Conservation (phyloP, 2,888 invertebrate genomes). For the Oasisia sp. region DNA sequence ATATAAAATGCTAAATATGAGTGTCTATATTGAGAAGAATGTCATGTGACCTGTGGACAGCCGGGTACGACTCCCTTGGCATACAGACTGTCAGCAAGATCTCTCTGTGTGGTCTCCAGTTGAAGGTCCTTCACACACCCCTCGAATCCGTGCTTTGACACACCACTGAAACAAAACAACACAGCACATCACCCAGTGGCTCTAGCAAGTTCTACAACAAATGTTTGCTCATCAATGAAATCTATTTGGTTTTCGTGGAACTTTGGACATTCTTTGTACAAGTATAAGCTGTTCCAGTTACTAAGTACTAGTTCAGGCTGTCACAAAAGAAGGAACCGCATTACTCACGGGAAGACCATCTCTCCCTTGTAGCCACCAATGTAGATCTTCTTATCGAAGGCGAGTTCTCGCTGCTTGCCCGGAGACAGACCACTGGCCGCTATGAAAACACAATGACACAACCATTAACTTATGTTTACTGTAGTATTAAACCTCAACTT, state of each 20-base stretch:
- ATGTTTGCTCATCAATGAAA: not conserved
- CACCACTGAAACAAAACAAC: constrained; percentile 68
- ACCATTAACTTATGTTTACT: no score
- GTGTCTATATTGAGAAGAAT: not conserved
- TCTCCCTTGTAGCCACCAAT: constrained; percentile 85
- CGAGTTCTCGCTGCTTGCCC: constrained; percentile 64
- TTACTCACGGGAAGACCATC: constrained; percentile 49
- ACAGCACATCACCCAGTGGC: not conserved
- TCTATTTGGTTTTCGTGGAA: not conserved
- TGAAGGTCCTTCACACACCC: constrained; percentile 90
- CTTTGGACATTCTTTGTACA: not conserved
- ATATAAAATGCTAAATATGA: not conserved
- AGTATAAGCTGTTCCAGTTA: not conserved
- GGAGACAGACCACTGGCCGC: constrained; percentile 56
- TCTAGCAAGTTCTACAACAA: not conserved
- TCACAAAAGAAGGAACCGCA: not conserved
- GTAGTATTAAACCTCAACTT: no score
- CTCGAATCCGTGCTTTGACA: constrained; percentile 79
- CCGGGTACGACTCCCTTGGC: constrained; percentile 87
- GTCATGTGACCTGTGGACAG: constrained; percentile 77
- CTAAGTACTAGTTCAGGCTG: not conserved
- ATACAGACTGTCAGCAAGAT: constrained; percentile 81
- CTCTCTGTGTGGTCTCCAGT: constrained; percentile 78
- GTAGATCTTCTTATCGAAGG: constrained; percentile 79
- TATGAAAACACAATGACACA: constrained; percentile 7